A percentile compares a stretch with the other conserved stretches of the same genome.
Conservation (phyloP, 2,113 vertebrate genomes). For the Brachypteracias leptosomus region DNA sequence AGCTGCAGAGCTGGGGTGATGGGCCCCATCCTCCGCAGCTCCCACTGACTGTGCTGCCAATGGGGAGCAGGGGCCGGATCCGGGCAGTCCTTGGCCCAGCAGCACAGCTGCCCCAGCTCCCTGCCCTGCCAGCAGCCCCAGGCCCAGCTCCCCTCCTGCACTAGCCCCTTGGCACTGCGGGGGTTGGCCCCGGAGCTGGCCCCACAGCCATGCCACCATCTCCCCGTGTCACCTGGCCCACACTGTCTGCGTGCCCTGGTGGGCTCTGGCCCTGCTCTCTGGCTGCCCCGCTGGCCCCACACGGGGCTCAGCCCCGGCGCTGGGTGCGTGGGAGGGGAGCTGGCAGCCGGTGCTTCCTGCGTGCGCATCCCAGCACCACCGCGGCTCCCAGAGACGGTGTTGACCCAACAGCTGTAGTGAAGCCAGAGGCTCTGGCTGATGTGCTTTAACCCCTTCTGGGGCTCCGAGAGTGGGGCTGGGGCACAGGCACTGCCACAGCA, state of each 20-base stretch:
- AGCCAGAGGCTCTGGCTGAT: not conserved
- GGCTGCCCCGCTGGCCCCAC: not conserved
- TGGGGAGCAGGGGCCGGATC: not conserved
- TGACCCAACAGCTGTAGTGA: not conserved
- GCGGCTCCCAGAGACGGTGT: not conserved
- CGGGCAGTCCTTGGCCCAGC: not conserved
- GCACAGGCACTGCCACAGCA: accelerated
- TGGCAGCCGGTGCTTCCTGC: slow-evolving; percentile 8
- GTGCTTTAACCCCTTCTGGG: not conserved
- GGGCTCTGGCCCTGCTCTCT: not conserved
- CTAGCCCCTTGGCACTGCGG: not conserved
- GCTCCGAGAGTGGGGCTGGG: accelerated
- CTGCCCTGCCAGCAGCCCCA: not conserved
- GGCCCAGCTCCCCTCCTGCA: accelerated
- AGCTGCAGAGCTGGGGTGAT: accelerated
- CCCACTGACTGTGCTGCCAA: not conserved
- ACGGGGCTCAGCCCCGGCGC: not conserved
- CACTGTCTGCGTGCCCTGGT: no score
- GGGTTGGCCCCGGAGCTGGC: not conserved
- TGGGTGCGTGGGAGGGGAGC: slow-evolving; percentile 13
- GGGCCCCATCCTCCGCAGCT: not conserved
- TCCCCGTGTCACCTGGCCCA: accelerated
- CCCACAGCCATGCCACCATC: not conserved
- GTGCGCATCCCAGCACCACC: not conserved
- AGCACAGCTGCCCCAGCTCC: not conserved